phyloP scores from a whole-genome alignment of 2,113 vertebrate genomes.

The Proteles cristata region DNA sequence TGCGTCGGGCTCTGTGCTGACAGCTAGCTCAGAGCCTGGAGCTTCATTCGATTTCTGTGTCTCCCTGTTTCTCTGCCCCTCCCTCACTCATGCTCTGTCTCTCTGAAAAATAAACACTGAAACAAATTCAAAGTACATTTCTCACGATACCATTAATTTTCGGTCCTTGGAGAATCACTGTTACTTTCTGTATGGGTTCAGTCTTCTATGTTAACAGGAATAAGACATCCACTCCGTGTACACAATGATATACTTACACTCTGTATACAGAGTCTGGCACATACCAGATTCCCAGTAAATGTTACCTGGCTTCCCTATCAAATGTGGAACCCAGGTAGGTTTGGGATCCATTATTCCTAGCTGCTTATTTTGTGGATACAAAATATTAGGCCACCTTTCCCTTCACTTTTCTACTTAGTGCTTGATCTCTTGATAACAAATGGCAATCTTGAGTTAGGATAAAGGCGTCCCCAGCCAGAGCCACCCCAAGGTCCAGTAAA shows the following conservation, averaged over 20 bases:
- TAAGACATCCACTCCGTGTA: not conserved
- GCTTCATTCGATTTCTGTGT: no score
- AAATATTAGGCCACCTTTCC: not conserved
- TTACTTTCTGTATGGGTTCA: not conserved
- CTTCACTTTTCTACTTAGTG: not conserved
- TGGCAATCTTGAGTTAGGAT: not conserved
- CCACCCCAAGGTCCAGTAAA: not conserved
- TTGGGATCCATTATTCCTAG: not conserved
- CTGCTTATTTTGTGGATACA: not conserved
- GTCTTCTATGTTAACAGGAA: not conserved
- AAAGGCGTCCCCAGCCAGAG: not conserved
- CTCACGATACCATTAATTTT: constrained; percentile 18
- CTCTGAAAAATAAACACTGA: no score
- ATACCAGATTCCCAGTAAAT: not conserved
- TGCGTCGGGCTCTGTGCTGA: no score
- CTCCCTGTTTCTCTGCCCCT: no score
- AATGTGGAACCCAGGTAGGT: not conserved
- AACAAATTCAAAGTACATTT: not conserved
- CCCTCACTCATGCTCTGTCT: no score
- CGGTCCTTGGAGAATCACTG: not conserved
- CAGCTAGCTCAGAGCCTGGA: no score
- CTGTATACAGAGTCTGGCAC: not conserved
- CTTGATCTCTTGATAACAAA: not conserved
- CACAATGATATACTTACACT: not conserved
- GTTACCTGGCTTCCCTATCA: not conserved